phyloP scores from a whole-genome alignment of 2,888 invertebrate genomes.

The Limenitis camilla region DNA sequence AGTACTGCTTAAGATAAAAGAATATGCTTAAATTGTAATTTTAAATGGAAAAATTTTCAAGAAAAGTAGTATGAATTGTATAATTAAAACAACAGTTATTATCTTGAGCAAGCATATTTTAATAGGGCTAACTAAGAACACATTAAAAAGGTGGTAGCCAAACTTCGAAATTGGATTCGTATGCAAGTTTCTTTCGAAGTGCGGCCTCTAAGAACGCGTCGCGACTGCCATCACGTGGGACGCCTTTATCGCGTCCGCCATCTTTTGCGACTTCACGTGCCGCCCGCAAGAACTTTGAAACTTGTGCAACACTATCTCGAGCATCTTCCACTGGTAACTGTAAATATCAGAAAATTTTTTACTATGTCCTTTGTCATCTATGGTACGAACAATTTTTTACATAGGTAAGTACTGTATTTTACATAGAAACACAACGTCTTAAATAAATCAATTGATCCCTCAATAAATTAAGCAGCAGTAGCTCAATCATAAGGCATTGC shows the following conservation, averaged over 20 bases:
- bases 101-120: conserved; percentile 30
- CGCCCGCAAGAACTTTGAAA: conserved; percentile 56
- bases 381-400: too few species aligned
- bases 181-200: conserved; percentile 72
- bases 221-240: conserved; percentile 53
- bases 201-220: conserved; percentile 65
- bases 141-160: conserved; percentile 73
- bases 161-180: conserved; percentile 67
- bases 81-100: not conserved
- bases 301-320: conserved; percentile 62
- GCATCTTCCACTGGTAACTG: conserved; percentile 58
- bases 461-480: too few species aligned
- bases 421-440: too few species aligned
- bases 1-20: not conserved
- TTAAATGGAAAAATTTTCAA: too few species aligned
- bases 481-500: too few species aligned
- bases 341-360: too few species aligned
- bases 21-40: too few species aligned
- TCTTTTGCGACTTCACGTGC: conserved; percentile 61
- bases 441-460: too few species aligned
- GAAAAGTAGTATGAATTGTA: too few species aligned
- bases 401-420: too few species aligned
- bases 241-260: conserved; percentile 45
- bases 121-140: conserved; percentile 46
- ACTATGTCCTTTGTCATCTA: too few species aligned